Conservation (phyloP, 2,113 vertebrate genomes). For the Rhineura floridana region DNA sequence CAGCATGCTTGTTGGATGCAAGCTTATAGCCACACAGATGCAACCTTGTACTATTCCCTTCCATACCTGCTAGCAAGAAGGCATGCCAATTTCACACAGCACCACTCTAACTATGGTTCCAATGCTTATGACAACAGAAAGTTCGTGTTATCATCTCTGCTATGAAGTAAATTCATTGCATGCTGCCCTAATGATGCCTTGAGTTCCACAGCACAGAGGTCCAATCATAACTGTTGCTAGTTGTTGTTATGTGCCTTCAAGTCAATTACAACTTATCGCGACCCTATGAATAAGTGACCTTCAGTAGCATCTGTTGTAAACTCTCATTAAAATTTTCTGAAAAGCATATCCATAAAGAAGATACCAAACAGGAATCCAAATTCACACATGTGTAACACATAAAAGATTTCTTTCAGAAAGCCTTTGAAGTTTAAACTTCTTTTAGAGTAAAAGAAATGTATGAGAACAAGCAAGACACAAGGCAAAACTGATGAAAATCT, state of each 20-base stretch:
- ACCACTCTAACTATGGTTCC: background rate
- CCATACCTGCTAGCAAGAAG: constrained; percentile 65
- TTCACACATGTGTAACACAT: too few species aligned
- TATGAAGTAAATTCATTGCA: constrained; percentile 10
- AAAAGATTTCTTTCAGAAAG: background rate
- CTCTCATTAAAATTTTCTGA: constrained; percentile 16
- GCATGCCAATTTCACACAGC: constrained; percentile 54
- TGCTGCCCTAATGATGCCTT: constrained; percentile 19
- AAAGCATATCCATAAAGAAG: constrained; percentile 16
- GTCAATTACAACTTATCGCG: too few species aligned
- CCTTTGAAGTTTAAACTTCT: background rate
- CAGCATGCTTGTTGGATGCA: background rate
- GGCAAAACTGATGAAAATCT: too few species aligned
- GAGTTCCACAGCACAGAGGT: constrained; percentile 27
- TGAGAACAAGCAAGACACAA: too few species aligned
- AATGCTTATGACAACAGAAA: constrained; percentile 28
- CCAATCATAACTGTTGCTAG: constrained; percentile 26
- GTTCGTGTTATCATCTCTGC: constrained; percentile 35
- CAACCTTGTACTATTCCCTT: background rate
- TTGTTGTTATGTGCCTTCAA: too few species aligned
- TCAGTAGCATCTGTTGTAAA: too few species aligned
- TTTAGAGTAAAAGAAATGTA: too few species aligned
- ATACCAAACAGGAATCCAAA: fast-evolving
- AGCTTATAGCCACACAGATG: fast-evolving
- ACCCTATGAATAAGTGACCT: too few species aligned